A percentile compares a stretch with the other conserved stretches of the same genome.
Evolutionary conservation across 2,888 invertebrate species (phyloP).

Genomic region (Nomada ferruginata): DNA sequence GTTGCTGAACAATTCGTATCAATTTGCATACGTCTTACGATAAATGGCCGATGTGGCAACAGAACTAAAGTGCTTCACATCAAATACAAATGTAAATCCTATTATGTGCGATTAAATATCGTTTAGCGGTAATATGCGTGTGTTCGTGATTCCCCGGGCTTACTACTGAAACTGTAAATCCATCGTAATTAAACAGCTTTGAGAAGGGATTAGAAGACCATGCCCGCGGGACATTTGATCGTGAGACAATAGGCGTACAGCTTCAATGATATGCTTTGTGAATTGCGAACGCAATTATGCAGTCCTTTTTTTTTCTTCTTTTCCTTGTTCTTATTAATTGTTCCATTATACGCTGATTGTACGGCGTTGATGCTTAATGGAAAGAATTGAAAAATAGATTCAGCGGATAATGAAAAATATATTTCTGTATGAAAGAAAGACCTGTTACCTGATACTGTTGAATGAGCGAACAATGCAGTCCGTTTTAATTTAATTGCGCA

Average conservation of each 20-base stretch:
- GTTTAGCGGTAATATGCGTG: not conserved
- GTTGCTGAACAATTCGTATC: slow-evolving; percentile 7
- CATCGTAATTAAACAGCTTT: not conserved
- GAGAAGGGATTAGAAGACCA: slow-evolving; percentile 2
- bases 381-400: too few species aligned
- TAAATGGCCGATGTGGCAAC: slow-evolving; percentile 4
- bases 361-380: too few species aligned
- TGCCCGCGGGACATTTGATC: slow-evolving; percentile 5
- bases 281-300: too few species aligned
- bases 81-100: not conserved
- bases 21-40: slow-evolving; percentile 10
- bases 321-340: too few species aligned
- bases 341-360: too few species aligned
- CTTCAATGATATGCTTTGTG: not conserved
- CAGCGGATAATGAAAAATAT: too few species aligned
- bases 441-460: too few species aligned
- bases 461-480: not conserved
- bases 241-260: slow-evolving; percentile 1
- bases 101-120: slow-evolving; percentile 7
- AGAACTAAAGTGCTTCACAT: not conserved
- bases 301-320: too few species aligned
- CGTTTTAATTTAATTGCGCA: not conserved
- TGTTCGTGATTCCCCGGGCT: not conserved
- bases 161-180: not conserved
- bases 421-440: too few species aligned